phyloP scores from a whole-genome alignment of 2,113 vertebrate genomes.

The Seriola dumerili region DNA sequence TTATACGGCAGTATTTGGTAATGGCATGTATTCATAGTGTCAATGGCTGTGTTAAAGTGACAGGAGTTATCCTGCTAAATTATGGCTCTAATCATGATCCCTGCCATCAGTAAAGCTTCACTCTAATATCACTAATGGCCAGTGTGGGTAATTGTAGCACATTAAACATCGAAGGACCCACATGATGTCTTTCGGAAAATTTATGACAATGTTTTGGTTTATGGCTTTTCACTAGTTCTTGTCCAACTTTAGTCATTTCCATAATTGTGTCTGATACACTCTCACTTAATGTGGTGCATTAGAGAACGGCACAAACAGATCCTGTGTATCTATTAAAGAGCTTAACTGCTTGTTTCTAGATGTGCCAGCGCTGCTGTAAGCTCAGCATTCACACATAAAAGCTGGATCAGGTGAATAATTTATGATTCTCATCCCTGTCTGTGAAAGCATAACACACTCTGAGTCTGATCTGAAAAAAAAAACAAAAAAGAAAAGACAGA shows the following conservation, averaged over 20 bases:
- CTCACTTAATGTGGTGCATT: constrained; percentile 71
- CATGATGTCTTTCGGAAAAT: constrained; percentile 71
- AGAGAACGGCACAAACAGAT: constrained; percentile 63
- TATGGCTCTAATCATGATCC: constrained; percentile 73
- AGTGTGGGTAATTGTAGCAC: constrained; percentile 80
- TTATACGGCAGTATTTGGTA: constrained; percentile 70
- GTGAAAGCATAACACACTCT: constrained; percentile 52
- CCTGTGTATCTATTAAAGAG: constrained; percentile 63
- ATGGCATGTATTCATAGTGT: constrained; percentile 74
- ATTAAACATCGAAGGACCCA: constrained; percentile 76
- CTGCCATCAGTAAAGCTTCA: constrained; percentile 80
- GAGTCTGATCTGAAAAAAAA: constrained; percentile 39
- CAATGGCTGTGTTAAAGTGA: constrained; percentile 77
- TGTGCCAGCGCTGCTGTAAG: constrained; percentile 52
- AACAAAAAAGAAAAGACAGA: neutral
- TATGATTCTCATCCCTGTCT: constrained; percentile 64
- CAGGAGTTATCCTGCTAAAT: constrained; percentile 77
- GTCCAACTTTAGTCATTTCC: constrained; percentile 77
- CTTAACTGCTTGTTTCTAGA: constrained; percentile 63
- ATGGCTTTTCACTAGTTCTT: constrained; percentile 68
- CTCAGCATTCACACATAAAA: constrained; percentile 71
- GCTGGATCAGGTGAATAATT: constrained; percentile 75
- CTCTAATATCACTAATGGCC: constrained; percentile 84
- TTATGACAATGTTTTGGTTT: constrained; percentile 78
- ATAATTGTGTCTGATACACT: constrained; percentile 76